Conservation (phyloP, 2,888 invertebrate species). For the Chorisops tibialis region DNA sequence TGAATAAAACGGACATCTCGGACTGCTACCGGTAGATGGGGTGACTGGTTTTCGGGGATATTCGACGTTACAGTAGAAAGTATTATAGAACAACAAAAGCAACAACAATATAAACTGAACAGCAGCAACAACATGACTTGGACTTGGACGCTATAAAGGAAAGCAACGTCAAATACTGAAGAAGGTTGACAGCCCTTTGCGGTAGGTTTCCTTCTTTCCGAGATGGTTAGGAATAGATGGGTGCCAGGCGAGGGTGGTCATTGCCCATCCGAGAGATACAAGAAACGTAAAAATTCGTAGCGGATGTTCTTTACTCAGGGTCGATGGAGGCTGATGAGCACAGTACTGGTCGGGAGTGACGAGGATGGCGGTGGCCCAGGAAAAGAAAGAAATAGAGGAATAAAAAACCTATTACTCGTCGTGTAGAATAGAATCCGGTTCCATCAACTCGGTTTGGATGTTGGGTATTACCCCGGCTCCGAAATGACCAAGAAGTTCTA, state of each 20-base stretch:
- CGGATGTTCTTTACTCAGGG: constrained; percentile 3
- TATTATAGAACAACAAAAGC: neutral
- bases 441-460: constrained; percentile 3
- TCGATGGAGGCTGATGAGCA: neutral
- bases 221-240: neutral
- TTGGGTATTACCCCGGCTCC: constrained; percentile 9
- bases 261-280: constrained; percentile 15
- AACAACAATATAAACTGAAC: neutral
- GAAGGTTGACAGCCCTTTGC: constrained; percentile 32
- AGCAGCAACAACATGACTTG: constrained; percentile 2
- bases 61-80: too few relatives aligned
- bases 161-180: constrained; percentile 32
- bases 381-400: constrained; percentile 6
- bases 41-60: neutral
- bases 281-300: constrained; percentile 20
- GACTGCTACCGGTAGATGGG: constrained; percentile 19
- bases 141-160: constrained; percentile 24
- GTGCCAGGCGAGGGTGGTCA: neutral
- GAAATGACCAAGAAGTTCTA: neutral
- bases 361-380: neutral
- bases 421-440: constrained; percentile 10
- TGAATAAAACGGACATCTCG: constrained; percentile 25
- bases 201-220: constrained; percentile 1
- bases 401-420: constrained; percentile 22
- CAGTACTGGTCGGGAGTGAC: neutral